A percentile compares a stretch with the other conserved stretches of the same genome.
Evolutionary conservation across 2,113 vertebrate genomes (phyloP).

Genomic region (Lepidothrix coronata): DNA sequence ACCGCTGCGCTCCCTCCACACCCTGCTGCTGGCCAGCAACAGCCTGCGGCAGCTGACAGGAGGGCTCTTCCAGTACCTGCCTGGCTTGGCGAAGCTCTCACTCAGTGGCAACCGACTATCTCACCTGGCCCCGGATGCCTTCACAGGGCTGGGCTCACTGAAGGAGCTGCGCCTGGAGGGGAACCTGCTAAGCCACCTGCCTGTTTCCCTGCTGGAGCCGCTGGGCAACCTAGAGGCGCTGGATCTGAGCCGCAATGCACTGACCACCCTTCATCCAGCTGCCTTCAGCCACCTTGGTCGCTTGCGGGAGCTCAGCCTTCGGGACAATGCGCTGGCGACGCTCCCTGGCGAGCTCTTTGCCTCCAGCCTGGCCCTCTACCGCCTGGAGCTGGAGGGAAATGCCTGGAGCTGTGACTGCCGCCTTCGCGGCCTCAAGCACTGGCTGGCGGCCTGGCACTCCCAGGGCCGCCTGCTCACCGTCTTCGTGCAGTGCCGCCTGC

Average conservation of each 20-base stretch:
- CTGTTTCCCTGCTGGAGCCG: conserved; percentile 80
- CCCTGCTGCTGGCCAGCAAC: conserved; percentile 88
- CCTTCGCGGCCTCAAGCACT: conserved; percentile 82
- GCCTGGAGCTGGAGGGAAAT: conserved; percentile 89
- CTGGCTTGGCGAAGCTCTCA: conserved; percentile 82
- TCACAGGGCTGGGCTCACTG: conserved; percentile 82
- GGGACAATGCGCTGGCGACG: conserved; percentile 84
- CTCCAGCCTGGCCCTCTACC: conserved; percentile 81
- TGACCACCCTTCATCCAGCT: conserved; percentile 75
- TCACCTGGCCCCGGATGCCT: conserved; percentile 77
- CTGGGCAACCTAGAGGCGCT: conserved; percentile 84
- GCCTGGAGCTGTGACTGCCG: conserved; percentile 93
- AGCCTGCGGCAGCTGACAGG: conserved; percentile 79
- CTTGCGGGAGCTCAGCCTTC: conserved; percentile 85
- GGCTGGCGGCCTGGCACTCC: conserved; percentile 85
- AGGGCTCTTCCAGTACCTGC: conserved; percentile 86
- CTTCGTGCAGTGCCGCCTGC: conserved; percentile 87
- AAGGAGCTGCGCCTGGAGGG: conserved; percentile 86
- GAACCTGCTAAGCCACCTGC: conserved; percentile 85
- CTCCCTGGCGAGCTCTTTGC: conserved; percentile 83
- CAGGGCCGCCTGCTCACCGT: conserved; percentile 86
- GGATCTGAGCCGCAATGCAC: conserved; percentile 86
- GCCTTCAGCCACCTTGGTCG: conserved; percentile 77
- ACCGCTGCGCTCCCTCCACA: conserved; percentile 81
- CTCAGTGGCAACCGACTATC: conserved; percentile 86